phyloP scores from a whole-genome alignment of 1,140 invertebrate genomes.

The Ips typographus region DNA sequence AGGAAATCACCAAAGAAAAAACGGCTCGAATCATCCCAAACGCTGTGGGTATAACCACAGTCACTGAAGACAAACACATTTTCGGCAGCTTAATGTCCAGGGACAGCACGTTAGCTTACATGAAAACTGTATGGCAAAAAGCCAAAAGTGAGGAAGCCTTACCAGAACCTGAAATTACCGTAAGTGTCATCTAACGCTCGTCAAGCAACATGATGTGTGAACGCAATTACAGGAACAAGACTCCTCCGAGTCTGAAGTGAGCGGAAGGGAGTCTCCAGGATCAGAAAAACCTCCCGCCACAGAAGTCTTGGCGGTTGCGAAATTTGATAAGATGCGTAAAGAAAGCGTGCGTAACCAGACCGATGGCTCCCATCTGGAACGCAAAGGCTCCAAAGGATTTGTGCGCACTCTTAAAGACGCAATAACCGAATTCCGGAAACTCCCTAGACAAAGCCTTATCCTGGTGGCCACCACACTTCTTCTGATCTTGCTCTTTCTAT shows the following conservation, averaged over 20 bases:
- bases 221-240: conserved; percentile 34
- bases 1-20: conserved; percentile 87
- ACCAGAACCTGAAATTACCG: conserved; percentile 43
- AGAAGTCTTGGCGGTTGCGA: conserved; percentile 24
- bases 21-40: conserved; percentile 89
- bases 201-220: background rate
- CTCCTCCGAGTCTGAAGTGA: conserved; percentile 44
- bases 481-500: conserved; percentile 54
- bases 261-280: conserved; percentile 42
- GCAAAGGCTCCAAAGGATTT: conserved; percentile 35
- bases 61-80: conserved; percentile 77
- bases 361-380: conserved; percentile 33
- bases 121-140: conserved; percentile 56
- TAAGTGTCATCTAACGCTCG: conserved; percentile 27
- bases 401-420: conserved; percentile 37
- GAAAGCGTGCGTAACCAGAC: conserved; percentile 29
- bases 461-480: conserved; percentile 53
- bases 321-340: conserved; percentile 35
- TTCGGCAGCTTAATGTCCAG: conserved; percentile 87
- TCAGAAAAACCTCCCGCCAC: conserved; percentile 21
- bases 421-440: conserved; percentile 40
- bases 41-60: conserved; percentile 79
- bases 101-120: conserved; percentile 82
- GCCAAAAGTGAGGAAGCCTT: conserved; percentile 44
- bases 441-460: conserved; percentile 49